Percentiles rank a stretch among this genome's conserved stretches.
Evolutionary conservation across 1,140 invertebrate genomes (phyloP).

Genomic region (Lineus longissimus): DNA sequence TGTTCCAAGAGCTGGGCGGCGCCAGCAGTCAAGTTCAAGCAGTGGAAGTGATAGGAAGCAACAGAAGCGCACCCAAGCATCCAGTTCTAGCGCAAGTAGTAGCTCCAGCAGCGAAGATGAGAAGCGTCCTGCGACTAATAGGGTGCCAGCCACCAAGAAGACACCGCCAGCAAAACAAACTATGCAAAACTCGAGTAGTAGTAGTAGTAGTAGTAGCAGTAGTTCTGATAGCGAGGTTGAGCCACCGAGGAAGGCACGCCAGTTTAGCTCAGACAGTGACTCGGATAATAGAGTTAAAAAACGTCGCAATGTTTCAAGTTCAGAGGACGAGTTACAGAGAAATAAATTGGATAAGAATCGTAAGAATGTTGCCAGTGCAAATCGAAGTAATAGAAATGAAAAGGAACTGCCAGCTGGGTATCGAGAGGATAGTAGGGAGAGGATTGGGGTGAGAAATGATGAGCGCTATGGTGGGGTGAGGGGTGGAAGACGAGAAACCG

Average conservation of each 20-base stretch:
- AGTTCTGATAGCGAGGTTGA: slow-evolving; percentile 13
- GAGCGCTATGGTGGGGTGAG: background rate
- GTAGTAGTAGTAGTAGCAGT: slow-evolving; percentile 2
- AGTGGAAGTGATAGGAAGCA: no score
- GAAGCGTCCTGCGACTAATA: no score
- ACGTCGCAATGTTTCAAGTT: no score
- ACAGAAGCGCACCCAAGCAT: no score
- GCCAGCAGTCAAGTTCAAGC: no score
- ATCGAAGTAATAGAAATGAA: slow-evolving; percentile 9
- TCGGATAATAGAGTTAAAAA: background rate
- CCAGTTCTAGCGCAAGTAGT: background rate
- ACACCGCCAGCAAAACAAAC: background rate
- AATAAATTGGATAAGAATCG: background rate
- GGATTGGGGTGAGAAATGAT: background rate
- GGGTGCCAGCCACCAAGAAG: slow-evolving; percentile 4
- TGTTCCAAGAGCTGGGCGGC: no score
- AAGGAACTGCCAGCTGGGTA: slow-evolving; percentile 2
- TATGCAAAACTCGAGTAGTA: background rate
- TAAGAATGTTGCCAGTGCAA: background rate
- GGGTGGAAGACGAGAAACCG: background rate
- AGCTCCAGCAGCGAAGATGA: slow-evolving; percentile 9
- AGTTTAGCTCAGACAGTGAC: slow-evolving; percentile 20
- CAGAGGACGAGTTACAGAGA: no score
- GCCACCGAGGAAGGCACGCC: slow-evolving; percentile 34
- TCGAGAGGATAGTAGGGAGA: background rate